These are phyloP conservation scores for Agrilus planipennis DNA, from an alignment of 1,140 invertebrate genomes.

Conservation along the genomic window DNA sequence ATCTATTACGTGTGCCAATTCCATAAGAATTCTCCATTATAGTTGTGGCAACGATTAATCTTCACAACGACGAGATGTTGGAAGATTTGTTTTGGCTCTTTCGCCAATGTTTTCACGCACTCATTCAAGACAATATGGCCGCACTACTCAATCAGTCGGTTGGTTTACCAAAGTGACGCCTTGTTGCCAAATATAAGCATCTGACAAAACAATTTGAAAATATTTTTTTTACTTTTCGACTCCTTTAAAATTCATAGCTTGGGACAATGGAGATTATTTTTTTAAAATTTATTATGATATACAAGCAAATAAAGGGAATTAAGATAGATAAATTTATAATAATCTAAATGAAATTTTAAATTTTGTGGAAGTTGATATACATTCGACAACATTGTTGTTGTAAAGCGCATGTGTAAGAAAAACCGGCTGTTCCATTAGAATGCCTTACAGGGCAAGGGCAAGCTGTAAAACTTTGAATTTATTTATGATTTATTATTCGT, in stretches of 20 bases:
- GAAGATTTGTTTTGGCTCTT: conserved; percentile 34
- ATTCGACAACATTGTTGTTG: no score
- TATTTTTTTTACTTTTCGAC: conserved; percentile 1
- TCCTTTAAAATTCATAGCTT: background rate
- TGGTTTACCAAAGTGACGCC: background rate
- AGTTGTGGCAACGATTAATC: conserved; percentile 19
- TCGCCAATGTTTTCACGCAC: conserved; percentile 29
- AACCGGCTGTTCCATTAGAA: no score
- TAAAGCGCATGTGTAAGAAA: no score
- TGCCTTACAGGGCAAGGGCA: no score
- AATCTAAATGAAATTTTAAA: no score
- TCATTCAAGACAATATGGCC: conserved; percentile 36
- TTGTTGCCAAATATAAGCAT: conserved; percentile 7
- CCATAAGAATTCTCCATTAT: conserved; percentile 87
- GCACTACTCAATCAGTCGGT: conserved; percentile 10
- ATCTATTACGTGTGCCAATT: conserved; percentile 84
- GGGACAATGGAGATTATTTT: background rate
- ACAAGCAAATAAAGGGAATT: background rate
- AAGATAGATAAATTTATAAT: no score
- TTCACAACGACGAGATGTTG: conserved; percentile 35
- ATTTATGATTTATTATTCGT: no score
- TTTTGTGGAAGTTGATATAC: no score
- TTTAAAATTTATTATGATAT: background rate
- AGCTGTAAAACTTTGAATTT: no score
- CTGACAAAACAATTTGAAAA: background rate